Evolutionary conservation across 2,888 invertebrate genomes (phyloP).

Genomic region (Crioceris asparagi): DNA sequence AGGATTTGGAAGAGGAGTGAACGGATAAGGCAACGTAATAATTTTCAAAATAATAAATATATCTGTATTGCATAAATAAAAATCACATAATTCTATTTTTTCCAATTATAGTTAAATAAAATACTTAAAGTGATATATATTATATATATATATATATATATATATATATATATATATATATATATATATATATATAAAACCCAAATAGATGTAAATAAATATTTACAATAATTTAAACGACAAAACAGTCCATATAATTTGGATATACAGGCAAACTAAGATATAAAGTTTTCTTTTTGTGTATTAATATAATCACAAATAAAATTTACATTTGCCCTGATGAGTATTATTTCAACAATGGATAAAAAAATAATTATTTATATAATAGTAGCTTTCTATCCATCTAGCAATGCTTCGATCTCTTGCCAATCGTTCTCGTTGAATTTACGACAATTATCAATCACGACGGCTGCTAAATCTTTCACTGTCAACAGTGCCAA

Average conservation of each 20-base stretch:
- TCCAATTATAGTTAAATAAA: slow-evolving; percentile 9
- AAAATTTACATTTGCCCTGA: slow-evolving; percentile 18
- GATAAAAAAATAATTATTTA: too few relatives aligned
- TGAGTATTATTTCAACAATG: slow-evolving; percentile 17
- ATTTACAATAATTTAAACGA: slow-evolving; percentile 15
- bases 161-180: slow-evolving; percentile 9
- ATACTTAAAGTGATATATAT: slow-evolving; percentile 14
- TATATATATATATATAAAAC: too few relatives aligned
- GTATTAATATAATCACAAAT: slow-evolving; percentile 16
- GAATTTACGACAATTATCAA: slow-evolving; percentile 49
- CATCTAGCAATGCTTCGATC: slow-evolving; percentile 17
- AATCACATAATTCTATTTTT: slow-evolving; percentile 18
- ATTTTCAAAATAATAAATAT: slow-evolving; percentile 23
- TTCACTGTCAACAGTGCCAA: slow-evolving; percentile 56
- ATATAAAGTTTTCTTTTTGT: slow-evolving; percentile 10
- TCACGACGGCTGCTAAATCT: slow-evolving; percentile 55
- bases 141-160: slow-evolving; percentile 11
- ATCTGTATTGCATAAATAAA: slow-evolving; percentile 22
- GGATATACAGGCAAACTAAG: slow-evolving; percentile 8
- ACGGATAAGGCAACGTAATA: too few relatives aligned
- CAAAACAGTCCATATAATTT: slow-evolving; percentile 15
- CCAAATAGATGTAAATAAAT: slow-evolving; percentile 5
- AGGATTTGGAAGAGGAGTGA: too few relatives aligned
- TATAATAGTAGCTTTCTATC: too few relatives aligned
- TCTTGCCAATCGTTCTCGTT: slow-evolving; percentile 23